Evolutionary conservation across 2,113 vertebrate genomes (phyloP).

Genomic region (Cathartes aura): DNA sequence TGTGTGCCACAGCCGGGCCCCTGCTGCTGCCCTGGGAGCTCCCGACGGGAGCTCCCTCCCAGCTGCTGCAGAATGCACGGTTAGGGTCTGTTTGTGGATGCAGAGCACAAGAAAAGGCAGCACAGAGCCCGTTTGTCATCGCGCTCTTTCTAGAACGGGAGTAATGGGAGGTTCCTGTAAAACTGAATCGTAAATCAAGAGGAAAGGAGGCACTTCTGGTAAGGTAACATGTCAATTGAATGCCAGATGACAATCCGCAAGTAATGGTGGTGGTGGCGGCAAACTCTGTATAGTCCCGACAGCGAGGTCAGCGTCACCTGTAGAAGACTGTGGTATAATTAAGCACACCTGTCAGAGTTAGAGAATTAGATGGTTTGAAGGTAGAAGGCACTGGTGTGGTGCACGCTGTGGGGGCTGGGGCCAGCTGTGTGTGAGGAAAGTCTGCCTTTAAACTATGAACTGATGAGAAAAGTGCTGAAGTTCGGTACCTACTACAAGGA

Average conservation of each 20-base stretch:
- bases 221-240: fast-evolving
- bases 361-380: fast-evolving
- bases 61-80: fast-evolving
- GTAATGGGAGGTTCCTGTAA: fast-evolving
- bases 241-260: fast-evolving
- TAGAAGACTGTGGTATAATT: fast-evolving
- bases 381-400: neutral
- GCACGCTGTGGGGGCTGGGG: fast-evolving
- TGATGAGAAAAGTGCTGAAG: too few species aligned
- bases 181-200: fast-evolving
- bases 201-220: neutral
- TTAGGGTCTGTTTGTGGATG: fast-evolving
- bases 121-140: fast-evolving
- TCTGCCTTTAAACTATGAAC: fast-evolving
- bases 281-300: fast-evolving
- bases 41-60: too few species aligned
- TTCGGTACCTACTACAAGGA: neutral
- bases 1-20: neutral
- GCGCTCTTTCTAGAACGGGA: fast-evolving
- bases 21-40: neutral
- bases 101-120: neutral
- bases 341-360: fast-evolving
- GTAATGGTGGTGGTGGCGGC: neutral
- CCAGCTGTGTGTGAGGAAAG: fast-evolving
- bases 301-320: neutral